These are phyloP conservation scores for Venusia cambrica DNA, from an alignment of 2,888 invertebrate genomes.

Conservation along the genomic window DNA sequence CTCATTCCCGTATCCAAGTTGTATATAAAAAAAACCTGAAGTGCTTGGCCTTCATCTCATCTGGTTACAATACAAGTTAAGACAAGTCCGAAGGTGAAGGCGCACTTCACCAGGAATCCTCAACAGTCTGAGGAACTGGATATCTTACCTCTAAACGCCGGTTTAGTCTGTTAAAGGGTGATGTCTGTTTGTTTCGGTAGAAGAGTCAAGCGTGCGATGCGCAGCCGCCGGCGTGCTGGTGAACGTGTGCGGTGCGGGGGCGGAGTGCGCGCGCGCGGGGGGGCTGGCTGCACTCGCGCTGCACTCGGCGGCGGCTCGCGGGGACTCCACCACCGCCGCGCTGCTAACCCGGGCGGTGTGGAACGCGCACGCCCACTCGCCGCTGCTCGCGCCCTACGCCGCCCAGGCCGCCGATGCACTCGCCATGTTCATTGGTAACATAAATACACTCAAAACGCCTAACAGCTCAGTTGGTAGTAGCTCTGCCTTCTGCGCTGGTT, in stretches of 20 bases:
- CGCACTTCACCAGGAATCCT: no score
- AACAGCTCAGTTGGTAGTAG: no score
- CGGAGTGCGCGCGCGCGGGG: conserved; percentile 34
- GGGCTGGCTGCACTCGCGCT: conserved; percentile 77
- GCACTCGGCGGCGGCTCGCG: conserved; percentile 35
- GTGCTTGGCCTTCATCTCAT: no score
- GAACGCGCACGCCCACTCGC: conserved; percentile 51
- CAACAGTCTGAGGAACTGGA: no score
- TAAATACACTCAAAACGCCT: no score
- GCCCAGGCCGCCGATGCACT: conserved; percentile 62
- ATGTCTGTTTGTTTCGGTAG: conserved; percentile 47
- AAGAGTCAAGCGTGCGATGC: conserved; percentile 85
- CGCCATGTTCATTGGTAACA: conserved; percentile 86
- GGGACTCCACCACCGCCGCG: conserved; percentile 43
- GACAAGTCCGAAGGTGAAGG: no score
- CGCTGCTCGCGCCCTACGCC: conserved; percentile 42
- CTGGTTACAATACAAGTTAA: no score
- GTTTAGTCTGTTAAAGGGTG: background rate
- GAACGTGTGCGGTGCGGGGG: conserved; percentile 82
- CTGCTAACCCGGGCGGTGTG: conserved; percentile 52
- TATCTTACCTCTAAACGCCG: no score
- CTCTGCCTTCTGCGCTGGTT: no score
- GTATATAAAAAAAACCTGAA: no score
- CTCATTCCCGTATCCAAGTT: no score
- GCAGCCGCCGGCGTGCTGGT: conserved; percentile 91